Percentiles rank a stretch among this genome's conserved stretches.
Conservation (phyloP, 1,140 invertebrate genomes). For the Cyphomyrmex costatus region DNA sequence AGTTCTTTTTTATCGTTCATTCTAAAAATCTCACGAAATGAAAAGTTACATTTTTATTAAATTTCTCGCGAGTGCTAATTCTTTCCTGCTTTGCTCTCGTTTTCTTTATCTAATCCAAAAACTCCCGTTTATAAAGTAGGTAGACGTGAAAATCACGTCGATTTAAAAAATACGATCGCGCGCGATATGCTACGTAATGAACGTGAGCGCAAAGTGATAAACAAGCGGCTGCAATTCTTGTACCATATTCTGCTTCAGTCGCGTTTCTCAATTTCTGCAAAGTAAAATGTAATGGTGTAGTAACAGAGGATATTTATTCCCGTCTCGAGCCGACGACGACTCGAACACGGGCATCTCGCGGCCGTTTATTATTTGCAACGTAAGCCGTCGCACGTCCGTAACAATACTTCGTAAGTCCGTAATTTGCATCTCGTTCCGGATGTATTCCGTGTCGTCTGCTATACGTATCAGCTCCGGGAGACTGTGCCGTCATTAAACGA, state of each 20-base stretch:
- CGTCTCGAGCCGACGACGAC: slow-evolving; percentile 48
- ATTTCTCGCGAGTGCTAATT: background rate
- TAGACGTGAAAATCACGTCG: background rate
- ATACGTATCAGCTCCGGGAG: slow-evolving; percentile 71
- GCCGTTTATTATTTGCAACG: slow-evolving; percentile 75
- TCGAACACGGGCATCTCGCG: slow-evolving; percentile 40
- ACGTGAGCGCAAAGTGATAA: slow-evolving; percentile 33
- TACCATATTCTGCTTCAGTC: slow-evolving; percentile 15
- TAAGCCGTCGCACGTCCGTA: slow-evolving; percentile 71
- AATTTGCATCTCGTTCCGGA: slow-evolving; percentile 77
- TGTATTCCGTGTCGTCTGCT: slow-evolving; percentile 76
- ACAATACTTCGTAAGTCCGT: slow-evolving; percentile 77
- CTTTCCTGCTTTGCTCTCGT: background rate
- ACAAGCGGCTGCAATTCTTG: slow-evolving; percentile 34
- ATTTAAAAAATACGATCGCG: background rate
- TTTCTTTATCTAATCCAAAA: slow-evolving; percentile 4
- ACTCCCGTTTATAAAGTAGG: background rate
- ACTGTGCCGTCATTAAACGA: slow-evolving; percentile 72
- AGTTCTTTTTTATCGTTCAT: background rate
- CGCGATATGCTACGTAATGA: slow-evolving; percentile 22
- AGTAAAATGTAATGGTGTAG: slow-evolving; percentile 49
- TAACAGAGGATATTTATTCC: slow-evolving; percentile 60
- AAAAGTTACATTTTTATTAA: background rate
- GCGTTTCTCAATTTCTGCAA: slow-evolving; percentile 53
- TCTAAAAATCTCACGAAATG: background rate